A percentile compares a stretch with the other conserved stretches of the same genome.
Evolutionary conservation across 1,140 invertebrate species (phyloP).

Genomic region (Dinoponera quadriceps): DNA sequence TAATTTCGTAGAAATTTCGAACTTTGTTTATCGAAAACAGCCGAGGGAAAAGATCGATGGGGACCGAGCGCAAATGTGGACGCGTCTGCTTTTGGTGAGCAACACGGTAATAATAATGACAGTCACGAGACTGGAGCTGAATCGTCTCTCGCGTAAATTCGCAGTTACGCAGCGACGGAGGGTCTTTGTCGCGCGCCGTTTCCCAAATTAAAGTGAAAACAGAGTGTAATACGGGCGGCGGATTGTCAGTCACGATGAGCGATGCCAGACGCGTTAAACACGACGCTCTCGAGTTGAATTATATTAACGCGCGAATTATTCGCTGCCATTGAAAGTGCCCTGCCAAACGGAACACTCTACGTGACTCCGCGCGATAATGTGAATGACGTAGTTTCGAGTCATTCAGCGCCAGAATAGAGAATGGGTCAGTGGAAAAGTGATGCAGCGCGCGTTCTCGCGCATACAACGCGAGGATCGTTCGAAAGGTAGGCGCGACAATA

Average conservation of each 20-base stretch:
- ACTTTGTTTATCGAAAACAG: too few species aligned
- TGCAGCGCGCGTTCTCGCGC: neutral
- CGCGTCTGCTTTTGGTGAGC: neutral
- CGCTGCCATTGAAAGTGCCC: neutral
- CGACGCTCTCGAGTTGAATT: slow-evolving; percentile 6
- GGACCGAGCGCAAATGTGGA: too few species aligned
- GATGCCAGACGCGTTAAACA: neutral
- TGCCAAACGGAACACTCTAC: slow-evolving; percentile 28
- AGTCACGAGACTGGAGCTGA: neutral
- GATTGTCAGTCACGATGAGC: neutral
- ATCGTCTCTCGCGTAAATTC: neutral
- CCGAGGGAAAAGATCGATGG: too few species aligned
- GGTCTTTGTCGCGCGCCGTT: neutral
- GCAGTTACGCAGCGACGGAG: neutral
- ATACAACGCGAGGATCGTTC: too few species aligned
- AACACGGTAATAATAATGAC: too few species aligned
- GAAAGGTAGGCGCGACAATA: neutral
- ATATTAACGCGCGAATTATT: neutral
- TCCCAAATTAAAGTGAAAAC: slow-evolving; percentile 23
- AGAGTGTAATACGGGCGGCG: neutral
- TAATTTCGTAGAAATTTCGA: too few species aligned
- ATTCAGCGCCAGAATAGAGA: slow-evolving; percentile 50
- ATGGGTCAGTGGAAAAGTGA: slow-evolving; percentile 31
- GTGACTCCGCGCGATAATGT: slow-evolving; percentile 31
- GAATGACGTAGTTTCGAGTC: slow-evolving; percentile 32